Evolutionary conservation across 2,888 invertebrate genomes (phyloP), one percentile per base, ranked within the genome.

Genomic region (Listrodromus nycthemerus): DNA sequence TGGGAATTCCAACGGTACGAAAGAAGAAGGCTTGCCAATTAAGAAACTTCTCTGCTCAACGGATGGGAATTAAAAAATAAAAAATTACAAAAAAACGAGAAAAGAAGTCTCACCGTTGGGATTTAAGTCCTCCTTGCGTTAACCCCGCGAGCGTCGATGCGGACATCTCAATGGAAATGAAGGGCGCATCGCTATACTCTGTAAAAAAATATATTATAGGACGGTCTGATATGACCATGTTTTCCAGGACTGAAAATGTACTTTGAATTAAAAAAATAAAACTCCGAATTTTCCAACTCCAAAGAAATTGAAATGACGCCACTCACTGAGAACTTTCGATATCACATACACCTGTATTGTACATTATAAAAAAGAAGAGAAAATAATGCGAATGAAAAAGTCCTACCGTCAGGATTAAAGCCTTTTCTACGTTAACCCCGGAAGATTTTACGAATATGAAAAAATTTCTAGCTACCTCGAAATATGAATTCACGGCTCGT

Each of bases 1-100:
- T 79, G 81, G 74, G 81, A 84, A 81, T 84, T 75, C 81, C 70
- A 75, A 74, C 65, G 70, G 77, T 70, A 81, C 74, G 81, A 78
- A 78, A 84, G 81, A 84, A 70, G 84, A 78, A 81, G 74, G 81
- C 75, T 84, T 79, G 78, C 81, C 81, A 84, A 84, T 84, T 84
- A 84, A 84, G 84, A 84, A 84, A 84, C 73, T 84, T 84, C 84
- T 61, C 48, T 45, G 69, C 74, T 65, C 74, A 74, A 73, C 76
- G 66, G 55, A 63, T n/a, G 21, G 71, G 30, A 37, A 37, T 45
- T 45, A 61, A 24, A 16, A 27, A 16, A 52, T 37, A 33, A 10
- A 52, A 30, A n/a, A 30, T 1, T 1, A 6, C 16, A 61, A 58
- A 27, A 58, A 58, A 21, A 58, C 5, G 24, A 61, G 13, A 55